These are phyloP conservation scores for Onychorhynchus coronatus DNA, from an alignment of 2,113 vertebrate genomes.

Conservation along the genomic window DNA sequence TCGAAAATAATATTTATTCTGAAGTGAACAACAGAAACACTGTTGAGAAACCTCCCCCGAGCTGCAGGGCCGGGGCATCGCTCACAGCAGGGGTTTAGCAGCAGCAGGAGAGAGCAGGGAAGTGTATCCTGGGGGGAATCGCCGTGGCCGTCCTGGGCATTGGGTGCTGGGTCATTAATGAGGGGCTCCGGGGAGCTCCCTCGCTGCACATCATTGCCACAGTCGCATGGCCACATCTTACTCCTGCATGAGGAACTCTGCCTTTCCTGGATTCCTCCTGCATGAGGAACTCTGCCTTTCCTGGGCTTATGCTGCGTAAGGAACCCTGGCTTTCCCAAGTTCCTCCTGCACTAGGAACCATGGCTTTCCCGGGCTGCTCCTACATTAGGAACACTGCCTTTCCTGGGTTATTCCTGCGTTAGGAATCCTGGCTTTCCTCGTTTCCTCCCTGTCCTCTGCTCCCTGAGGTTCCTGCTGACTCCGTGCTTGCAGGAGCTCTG, in stretches of 20 bases:
- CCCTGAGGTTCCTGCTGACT: not conserved
- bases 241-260: not conserved
- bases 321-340: no score
- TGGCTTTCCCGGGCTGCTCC: no score
- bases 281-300: no score
- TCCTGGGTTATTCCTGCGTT: no score
- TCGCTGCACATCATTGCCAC: not conserved
- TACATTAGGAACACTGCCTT: no score
- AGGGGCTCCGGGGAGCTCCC: constrained; percentile 50
- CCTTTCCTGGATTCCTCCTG: no score
- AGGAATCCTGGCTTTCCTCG: not conserved
- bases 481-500: not conserved
- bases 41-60: not conserved
- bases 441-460: not conserved
- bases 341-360: no score
- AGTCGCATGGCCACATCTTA: not conserved
- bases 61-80: not conserved
- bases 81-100: not conserved
- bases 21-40: not conserved
- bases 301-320: no score
- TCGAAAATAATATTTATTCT: constrained; percentile 7
- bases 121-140: not conserved
- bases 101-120: not conserved
- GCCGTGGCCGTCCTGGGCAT: not conserved
- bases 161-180: not conserved